phyloP scores from a whole-genome alignment of 2,797 vertebrate species.

The Alcedo atthis region DNA sequence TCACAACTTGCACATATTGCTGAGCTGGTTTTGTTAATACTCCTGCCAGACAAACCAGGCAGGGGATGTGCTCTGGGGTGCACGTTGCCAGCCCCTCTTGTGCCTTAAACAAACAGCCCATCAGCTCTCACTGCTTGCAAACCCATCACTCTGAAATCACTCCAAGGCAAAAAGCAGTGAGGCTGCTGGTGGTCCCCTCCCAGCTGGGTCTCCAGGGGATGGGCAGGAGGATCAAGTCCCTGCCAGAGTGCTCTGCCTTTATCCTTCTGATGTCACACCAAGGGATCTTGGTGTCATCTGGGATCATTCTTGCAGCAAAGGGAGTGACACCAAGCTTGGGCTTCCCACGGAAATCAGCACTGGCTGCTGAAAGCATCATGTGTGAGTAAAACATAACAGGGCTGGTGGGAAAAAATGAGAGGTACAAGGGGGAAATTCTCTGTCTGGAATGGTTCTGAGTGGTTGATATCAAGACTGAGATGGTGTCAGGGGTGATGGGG shows the following conservation, averaged over 20 bases:
- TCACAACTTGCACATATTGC: not conserved
- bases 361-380: not conserved
- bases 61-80: not conserved
- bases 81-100: not conserved
- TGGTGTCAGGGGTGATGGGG: too few relatives aligned
- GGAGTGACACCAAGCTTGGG: not conserved
- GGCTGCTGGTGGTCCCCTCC: not conserved
- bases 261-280: not conserved
- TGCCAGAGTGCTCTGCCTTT: not conserved
- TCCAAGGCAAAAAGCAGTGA: not conserved
- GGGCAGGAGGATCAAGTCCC: not conserved
- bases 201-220: not conserved
- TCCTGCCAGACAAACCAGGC: not conserved
- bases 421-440: not conserved
- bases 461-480: not conserved
- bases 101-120: not conserved
- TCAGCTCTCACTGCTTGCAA: not conserved
- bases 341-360: not conserved
- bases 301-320: not conserved
- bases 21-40: not conserved
- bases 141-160: not conserved
- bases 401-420: not conserved
- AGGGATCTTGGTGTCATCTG: not conserved
- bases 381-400: not conserved
- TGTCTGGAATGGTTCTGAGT: not conserved